Base-by-base conservation (phyloP, 2,113 vertebrate species). In the Aptenodytes forsteri region DNA sequence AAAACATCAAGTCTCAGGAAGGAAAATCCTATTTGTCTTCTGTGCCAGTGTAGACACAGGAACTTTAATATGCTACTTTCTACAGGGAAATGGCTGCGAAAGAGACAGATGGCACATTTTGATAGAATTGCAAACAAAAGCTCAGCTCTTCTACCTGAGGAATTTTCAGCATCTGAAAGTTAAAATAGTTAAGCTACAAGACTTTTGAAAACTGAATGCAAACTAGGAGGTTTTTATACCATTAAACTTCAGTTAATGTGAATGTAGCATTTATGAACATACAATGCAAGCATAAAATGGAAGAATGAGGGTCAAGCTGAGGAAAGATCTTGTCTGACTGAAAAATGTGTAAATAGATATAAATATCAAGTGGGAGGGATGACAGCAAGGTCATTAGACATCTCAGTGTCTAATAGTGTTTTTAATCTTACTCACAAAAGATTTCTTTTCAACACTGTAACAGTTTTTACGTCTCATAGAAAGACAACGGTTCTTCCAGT, bases 91-190 rank as follows among this genome's bases (percentile, higher is more conserved):
- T 73, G 66, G 36, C 13, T 70, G 83, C 97, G 70, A 78, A 89
- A 96, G 59, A 93, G 85, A 90, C 93, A 97, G 93, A 92, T 96
- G 93, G 87, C 44, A 85, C 54, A n/a, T 90, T 78, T 44, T 90
- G 65, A 75, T 10, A 81, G 76, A 89, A 77, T 4, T 25, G 26
- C 83, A 93, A 93, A 91, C 81, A 93, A 91, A 91, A 91, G 52
- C 82, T 88, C 83, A 86, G 38, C 46, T 89, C 47, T 69, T 81
- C 78, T 81, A 94, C 77, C 79, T 87, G 75, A 95, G 62, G 72
- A 77, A 89, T 88, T 96, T 88, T 83, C 82, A 79, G 40, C 27
- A 32, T 54, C 30, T 40, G 36, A 77, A 91, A 91, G 40, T 49
- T 65, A 79, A 94, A 79, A 50, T 47, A 72, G 25, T 89, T n/a